A percentile compares a stretch with the other conserved stretches of the same genome.
Evolutionary conservation across 2,888 invertebrate genomes (phyloP).

Genomic region (Lochmaea crataegi): DNA sequence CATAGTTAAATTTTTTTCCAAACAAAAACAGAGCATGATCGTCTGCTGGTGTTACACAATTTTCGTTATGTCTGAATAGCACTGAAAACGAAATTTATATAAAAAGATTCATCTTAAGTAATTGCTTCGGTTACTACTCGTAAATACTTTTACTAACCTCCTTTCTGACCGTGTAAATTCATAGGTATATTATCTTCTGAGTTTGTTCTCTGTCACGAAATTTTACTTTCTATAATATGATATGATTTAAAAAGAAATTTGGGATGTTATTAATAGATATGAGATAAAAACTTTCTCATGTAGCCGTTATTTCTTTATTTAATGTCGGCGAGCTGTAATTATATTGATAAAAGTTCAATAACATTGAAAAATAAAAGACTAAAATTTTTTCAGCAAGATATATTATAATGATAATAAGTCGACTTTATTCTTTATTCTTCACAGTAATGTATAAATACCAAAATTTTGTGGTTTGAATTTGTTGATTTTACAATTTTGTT

Average conservation of each 20-base stretch:
- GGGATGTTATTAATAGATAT: not conserved
- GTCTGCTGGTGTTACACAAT: constrained; percentile 19
- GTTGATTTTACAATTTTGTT: too few relatives aligned
- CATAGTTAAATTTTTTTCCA: not conserved
- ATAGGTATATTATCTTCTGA: constrained; percentile 19
- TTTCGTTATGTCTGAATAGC: constrained; percentile 33
- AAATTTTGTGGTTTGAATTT: too few relatives aligned
- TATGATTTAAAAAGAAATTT: constrained; percentile 20
- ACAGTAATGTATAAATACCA: too few relatives aligned
- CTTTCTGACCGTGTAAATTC: constrained; percentile 31
- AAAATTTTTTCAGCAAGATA: not conserved
- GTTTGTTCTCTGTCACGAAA: constrained; percentile 1
- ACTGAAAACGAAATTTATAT: constrained; percentile 39
- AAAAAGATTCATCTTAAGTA: constrained; percentile 36
- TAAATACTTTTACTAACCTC: constrained; percentile 46
- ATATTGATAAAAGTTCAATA: not conserved
- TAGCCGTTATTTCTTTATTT: not conserved
- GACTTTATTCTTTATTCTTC: too few relatives aligned
- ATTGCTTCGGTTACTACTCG: constrained; percentile 31
- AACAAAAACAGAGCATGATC: not conserved
- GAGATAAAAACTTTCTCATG: constrained; percentile 8
- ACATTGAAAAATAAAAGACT: not conserved
- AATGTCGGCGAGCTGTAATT: not conserved
- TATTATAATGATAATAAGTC: too few relatives aligned
- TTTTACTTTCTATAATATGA: constrained; percentile 31